A percentile compares a stretch with the other conserved stretches of the same genome.
Conservation (phyloP, 2,888 invertebrate species). For the Pecten maximus region DNA sequence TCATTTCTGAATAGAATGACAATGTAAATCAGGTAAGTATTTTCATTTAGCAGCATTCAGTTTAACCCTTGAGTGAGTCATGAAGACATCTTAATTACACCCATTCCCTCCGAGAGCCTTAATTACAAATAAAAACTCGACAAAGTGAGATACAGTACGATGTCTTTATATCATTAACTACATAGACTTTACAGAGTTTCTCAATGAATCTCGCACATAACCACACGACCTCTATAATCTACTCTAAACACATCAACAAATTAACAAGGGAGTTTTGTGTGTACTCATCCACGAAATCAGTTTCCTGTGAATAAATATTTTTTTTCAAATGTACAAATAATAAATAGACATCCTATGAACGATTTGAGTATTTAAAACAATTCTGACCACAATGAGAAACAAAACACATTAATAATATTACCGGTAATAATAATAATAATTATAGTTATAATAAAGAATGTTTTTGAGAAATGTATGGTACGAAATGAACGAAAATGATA, state of each 20-base stretch:
- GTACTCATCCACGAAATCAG: not conserved
- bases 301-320: conserved; percentile 8
- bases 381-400: conserved; percentile 13
- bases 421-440: not conserved
- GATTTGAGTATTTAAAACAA: conserved; percentile 24
- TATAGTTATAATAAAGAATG: conserved; percentile 7
- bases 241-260: conserved; percentile 30
- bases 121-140: not conserved
- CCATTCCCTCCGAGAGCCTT: not conserved
- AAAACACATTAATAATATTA: conserved; percentile 26
- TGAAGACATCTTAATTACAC: not conserved
- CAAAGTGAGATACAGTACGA: conserved; percentile 1
- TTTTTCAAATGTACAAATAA: conserved; percentile 30
- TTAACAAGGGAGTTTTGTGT: conserved; percentile 13
- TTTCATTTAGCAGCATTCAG: too few species aligned
- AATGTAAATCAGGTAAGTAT: too few species aligned
- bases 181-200: conserved; percentile 35
- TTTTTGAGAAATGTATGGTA: conserved; percentile 27
- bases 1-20: too few species aligned
- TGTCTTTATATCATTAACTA: conserved; percentile 33
- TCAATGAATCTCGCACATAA: conserved; percentile 20
- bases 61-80: too few species aligned
- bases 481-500: conserved; percentile 35
- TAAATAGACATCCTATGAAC: conserved; percentile 32
- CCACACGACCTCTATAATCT: conserved; percentile 20